Conservation (phyloP, 2,113 vertebrate genomes). For the Microtus richardsoni region DNA sequence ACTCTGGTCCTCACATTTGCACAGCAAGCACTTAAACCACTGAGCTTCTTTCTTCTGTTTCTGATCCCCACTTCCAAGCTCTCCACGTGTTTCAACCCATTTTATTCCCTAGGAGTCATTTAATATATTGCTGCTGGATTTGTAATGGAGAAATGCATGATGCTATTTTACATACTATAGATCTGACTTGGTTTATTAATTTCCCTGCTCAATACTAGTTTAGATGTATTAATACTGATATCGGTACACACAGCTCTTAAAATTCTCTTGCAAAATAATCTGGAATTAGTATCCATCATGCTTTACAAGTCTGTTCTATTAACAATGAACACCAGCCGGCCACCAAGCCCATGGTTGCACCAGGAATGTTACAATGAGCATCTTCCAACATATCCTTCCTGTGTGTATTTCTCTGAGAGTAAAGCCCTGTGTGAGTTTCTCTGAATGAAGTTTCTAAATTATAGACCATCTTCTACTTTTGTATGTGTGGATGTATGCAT, state of each 20-base stretch:
- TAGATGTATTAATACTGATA: neutral
- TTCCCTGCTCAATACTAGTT: neutral
- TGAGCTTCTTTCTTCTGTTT: neutral
- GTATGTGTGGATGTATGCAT: neutral
- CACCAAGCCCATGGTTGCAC: neutral
- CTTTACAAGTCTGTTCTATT: neutral
- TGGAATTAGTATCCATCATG: neutral
- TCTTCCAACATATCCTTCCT: neutral
- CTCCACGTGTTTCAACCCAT: neutral
- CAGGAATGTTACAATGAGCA: neutral
- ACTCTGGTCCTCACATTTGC: neutral
- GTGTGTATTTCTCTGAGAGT: no score
- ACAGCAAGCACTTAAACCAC: neutral
- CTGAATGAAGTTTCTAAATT: neutral
- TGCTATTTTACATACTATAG: neutral
- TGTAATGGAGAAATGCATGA: neutral
- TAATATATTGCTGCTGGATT: neutral
- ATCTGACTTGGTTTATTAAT: neutral
- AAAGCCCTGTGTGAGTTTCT: neutral
- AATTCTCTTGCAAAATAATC: constrained; percentile 19
- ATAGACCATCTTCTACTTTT: neutral
- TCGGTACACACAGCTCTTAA: neutral
- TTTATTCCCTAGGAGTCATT: neutral
- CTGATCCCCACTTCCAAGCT: neutral
- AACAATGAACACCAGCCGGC: neutral